Evolutionary conservation across 1,140 invertebrate genomes (phyloP).

Genomic region (Euwallacea similis): DNA sequence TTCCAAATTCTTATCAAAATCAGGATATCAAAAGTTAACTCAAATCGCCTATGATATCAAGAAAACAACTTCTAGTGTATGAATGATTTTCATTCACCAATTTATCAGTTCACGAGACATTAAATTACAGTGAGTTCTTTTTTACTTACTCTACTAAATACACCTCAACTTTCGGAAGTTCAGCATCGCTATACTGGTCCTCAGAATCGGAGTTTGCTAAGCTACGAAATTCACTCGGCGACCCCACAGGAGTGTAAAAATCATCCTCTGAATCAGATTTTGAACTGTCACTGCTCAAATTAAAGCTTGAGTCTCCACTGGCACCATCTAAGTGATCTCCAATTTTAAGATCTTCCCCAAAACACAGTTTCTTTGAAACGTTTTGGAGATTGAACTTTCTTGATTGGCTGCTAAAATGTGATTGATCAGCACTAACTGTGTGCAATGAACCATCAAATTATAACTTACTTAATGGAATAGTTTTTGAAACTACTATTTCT

Average conservation of each 20-base stretch:
- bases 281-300: conserved; percentile 27
- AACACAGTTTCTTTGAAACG: conserved; percentile 42
- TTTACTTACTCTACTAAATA: conserved; percentile 57
- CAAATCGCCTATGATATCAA: too few relatives aligned
- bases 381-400: conserved; percentile 26
- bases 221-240: conserved; percentile 46
- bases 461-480: conserved; percentile 11
- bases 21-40: too few relatives aligned
- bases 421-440: background rate
- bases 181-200: conserved; percentile 54
- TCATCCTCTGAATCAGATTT: conserved; percentile 48
- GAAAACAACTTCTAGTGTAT: too few relatives aligned
- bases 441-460: background rate
- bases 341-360: conserved; percentile 32
- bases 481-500: conserved; percentile 41
- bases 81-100: too few relatives aligned
- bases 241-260: conserved; percentile 60
- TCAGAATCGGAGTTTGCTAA: conserved; percentile 47
- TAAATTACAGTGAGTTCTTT: background rate
- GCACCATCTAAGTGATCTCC: conserved; percentile 12
- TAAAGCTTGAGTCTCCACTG: conserved; percentile 23
- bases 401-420: conserved; percentile 6
- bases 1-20: too few relatives aligned
- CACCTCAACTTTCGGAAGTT: conserved; percentile 57
- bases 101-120: background rate